Percentiles rank a stretch among this genome's conserved stretches.
Evolutionary conservation across 2,113 vertebrate species (phyloP).

Genomic region (Mesembrinibis cayennensis): DNA sequence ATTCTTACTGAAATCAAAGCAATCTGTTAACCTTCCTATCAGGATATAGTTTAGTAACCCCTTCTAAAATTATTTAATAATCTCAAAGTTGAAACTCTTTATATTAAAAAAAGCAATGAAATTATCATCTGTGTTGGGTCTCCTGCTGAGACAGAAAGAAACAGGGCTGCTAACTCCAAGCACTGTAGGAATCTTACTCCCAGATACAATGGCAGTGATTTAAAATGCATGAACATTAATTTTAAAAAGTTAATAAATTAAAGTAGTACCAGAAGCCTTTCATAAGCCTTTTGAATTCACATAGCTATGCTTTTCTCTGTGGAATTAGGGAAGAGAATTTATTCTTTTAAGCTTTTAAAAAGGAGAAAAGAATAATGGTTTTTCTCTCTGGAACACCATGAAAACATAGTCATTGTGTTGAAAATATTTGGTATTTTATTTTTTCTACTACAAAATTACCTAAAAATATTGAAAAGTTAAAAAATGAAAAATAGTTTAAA

Average conservation of each 20-base stretch:
- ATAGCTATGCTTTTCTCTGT: not conserved
- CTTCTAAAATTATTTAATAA: not conserved
- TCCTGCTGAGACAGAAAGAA: not conserved
- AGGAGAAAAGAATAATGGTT: not conserved
- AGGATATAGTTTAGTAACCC: not conserved
- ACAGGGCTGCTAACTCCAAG: not conserved
- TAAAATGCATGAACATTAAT: slow-evolving; percentile 4
- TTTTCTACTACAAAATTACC: not conserved
- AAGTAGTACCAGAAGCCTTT: not conserved
- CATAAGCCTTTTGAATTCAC: not conserved
- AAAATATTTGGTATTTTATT: not conserved
- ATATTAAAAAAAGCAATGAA: not conserved
- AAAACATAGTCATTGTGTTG: not conserved
- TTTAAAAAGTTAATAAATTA: not conserved
- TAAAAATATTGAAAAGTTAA: not conserved
- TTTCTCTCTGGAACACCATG: not conserved
- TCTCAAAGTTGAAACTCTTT: not conserved
- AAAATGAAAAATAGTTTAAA: not conserved
- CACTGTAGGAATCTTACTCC: not conserved
- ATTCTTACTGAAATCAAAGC: slow-evolving; percentile 4
- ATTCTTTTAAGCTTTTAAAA: not conserved
- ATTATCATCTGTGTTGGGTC: not conserved
- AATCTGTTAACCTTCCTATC: not conserved
- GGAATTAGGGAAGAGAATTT: not conserved
- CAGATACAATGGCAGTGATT: not conserved